Base-by-base conservation (phyloP, 2,113 vertebrate species). In the Eulacestoma nigropectus region DNA sequence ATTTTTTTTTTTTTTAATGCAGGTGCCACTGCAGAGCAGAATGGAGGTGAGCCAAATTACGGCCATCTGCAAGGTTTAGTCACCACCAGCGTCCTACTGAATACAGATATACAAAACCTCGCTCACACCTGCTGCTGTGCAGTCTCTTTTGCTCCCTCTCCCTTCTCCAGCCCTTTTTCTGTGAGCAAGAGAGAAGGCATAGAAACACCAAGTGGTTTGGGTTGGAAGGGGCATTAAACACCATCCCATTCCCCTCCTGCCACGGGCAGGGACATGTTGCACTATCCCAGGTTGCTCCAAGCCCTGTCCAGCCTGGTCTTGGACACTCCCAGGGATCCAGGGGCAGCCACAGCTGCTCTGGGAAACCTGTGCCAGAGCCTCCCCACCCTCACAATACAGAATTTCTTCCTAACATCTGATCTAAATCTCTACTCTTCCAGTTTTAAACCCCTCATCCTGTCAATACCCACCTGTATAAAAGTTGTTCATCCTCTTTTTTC, bases 251-350 rank as follows among this genome's bases (percentile, higher is more conserved):
- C 30, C 25, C 47, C 5, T 10, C 30, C 25, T 60, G 16, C 16
- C 16, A 4, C 3, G 13, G 27, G 1, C 53, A 60, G 30, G 53
- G 20, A 47, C 39, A 69, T 5, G 4, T 42, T 27, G 8, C 9
- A 35, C 14, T 3, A 1, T 0, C 1, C 17, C 25, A 76, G 25
- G 11, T 0, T 69, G 3, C 10, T 63, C 35, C 55, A 32, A 16
- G 6, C 25, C 11, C 30, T 0, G 0, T 35, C 30, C 30, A 55
- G 0, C 12, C 47, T 32, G 53, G n/a, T 7, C 4, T 29, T 23
- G 47, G 17, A 12, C 39, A 17, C 11, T 39, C 0, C 23, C 53
- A 67, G 16, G 18, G 8, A 49, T 42, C 30, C 50, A 8, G 18
- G 10, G 27, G 7, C 60, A 59, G 27, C 12, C 55, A 32, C 18